A percentile compares a stretch with the other conserved stretches of the same genome.
Evolutionary conservation across 1,140 invertebrate genomes (phyloP).

Genomic region (Heliconius hermathena): DNA sequence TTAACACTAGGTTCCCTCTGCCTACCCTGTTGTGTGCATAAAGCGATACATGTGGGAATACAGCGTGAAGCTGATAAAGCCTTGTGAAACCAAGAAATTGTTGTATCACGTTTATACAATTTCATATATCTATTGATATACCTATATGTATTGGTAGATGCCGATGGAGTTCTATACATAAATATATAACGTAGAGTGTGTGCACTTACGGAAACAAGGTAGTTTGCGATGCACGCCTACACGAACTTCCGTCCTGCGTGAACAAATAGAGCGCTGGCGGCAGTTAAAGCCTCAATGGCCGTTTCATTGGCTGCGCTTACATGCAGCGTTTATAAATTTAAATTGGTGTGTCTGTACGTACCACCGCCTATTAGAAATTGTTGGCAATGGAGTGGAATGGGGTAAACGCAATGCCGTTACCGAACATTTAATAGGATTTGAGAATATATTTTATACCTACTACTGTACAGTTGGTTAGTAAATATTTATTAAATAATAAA

Average conservation of each 20-base stretch:
- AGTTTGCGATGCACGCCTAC: constrained; percentile 59
- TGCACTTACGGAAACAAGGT: constrained; percentile 48
- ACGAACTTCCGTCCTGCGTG: constrained; percentile 58
- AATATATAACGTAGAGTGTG: constrained; percentile 26
- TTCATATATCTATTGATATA: background rate
- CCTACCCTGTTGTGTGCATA: too few relatives aligned
- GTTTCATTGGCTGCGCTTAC: constrained; percentile 52
- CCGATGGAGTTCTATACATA: background rate
- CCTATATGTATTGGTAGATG: background rate
- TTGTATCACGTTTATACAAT: background rate
- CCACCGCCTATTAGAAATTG: constrained; percentile 32
- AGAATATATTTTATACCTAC: background rate
- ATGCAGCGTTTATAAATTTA: constrained; percentile 56
- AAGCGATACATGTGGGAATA: too few relatives aligned
- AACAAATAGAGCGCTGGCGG: constrained; percentile 55
- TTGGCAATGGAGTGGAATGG: constrained; percentile 13
- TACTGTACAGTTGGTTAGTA: background rate
- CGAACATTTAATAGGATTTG: background rate
- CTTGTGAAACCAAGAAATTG: background rate
- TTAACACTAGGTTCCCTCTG: too few relatives aligned
- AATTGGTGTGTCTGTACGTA: constrained; percentile 43
- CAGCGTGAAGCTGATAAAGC: too few relatives aligned
- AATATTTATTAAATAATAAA: too few relatives aligned
- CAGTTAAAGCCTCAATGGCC: constrained; percentile 49
- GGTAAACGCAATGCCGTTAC: background rate